A percentile compares a stretch with the other conserved stretches of the same genome.
Conservation (phyloP, 2,797 vertebrate genomes). For the Tenualosa ilisha region DNA sequence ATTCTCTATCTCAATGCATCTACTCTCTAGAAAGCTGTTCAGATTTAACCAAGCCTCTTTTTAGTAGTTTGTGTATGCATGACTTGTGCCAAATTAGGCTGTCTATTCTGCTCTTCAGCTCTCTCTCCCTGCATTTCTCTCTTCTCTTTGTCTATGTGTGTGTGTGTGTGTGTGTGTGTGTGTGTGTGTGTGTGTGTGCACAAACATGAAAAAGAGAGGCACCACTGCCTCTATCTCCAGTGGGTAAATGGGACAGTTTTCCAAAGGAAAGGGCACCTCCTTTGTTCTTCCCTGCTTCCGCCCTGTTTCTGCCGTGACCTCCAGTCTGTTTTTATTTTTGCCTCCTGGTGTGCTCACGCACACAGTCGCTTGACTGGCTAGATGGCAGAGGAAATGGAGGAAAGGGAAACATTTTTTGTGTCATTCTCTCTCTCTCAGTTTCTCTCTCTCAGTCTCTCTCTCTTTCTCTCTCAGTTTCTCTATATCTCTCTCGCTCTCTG, state of each 20-base stretch:
- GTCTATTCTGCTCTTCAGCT: not conserved
- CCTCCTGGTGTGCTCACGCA: not conserved
- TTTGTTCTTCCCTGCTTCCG: conserved; percentile 8
- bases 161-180: conserved; percentile 7
- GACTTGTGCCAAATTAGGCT: conserved; percentile 23
- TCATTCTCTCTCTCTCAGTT: not conserved
- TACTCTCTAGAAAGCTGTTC: not conserved
- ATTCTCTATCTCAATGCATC: not conserved
- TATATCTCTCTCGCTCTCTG: not conserved
- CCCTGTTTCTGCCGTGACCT: not conserved
- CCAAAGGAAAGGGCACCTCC: not conserved
- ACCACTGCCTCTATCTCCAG: not conserved
- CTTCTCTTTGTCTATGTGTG: not conserved
- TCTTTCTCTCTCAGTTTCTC: not conserved
- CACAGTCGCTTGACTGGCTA: not conserved
- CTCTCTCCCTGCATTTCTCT: not conserved
- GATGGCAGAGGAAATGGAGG: conserved; percentile 4
- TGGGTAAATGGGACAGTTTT: conserved; percentile 14
- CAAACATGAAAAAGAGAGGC: not conserved
- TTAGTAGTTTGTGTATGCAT: conserved; percentile 21
- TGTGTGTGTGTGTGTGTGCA: not conserved
- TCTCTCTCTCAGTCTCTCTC: not conserved
- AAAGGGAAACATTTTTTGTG: not conserved
- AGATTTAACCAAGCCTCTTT: conserved; percentile 10
- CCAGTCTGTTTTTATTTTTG: not conserved